These are phyloP conservation scores for Lanius collurio DNA, from an alignment of 2,113 vertebrate species.

Conservation along the genomic window DNA sequence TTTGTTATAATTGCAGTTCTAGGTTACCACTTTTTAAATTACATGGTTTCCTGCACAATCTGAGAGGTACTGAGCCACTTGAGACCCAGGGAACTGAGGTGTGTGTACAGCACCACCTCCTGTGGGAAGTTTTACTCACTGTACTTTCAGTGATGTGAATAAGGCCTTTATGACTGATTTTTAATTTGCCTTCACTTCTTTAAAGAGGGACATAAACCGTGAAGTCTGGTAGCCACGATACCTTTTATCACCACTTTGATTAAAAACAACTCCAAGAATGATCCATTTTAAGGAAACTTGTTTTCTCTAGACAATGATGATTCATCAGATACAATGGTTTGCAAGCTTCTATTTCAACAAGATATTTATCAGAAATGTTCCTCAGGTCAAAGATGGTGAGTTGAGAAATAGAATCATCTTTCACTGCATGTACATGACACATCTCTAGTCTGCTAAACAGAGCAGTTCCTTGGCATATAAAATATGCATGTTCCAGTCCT, in stretches of 20 bases:
- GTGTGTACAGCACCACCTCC: conserved; percentile 53
- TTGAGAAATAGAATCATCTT: neutral
- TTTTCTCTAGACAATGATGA: neutral
- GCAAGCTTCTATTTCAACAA: neutral
- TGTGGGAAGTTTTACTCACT: conserved; percentile 18
- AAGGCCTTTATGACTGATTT: neutral
- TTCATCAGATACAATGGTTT: neutral
- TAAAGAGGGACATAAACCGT: neutral
- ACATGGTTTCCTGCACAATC: neutral
- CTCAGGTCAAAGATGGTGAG: neutral
- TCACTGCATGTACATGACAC: neutral
- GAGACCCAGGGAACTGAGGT: neutral
- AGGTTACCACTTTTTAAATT: neutral
- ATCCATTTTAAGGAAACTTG: neutral
- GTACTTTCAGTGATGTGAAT: neutral
- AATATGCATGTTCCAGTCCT: neutral
- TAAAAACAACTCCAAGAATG: neutral
- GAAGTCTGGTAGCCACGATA: neutral
- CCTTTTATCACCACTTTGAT: neutral
- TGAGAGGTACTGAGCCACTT: neutral
- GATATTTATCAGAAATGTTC: neutral
- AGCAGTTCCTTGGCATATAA: neutral
- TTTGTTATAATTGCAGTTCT: neutral
- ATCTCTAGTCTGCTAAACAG: neutral
- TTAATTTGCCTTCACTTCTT: neutral